Conservation (phyloP, 2,797 vertebrate species). For the Setipinna tenuifilis region DNA sequence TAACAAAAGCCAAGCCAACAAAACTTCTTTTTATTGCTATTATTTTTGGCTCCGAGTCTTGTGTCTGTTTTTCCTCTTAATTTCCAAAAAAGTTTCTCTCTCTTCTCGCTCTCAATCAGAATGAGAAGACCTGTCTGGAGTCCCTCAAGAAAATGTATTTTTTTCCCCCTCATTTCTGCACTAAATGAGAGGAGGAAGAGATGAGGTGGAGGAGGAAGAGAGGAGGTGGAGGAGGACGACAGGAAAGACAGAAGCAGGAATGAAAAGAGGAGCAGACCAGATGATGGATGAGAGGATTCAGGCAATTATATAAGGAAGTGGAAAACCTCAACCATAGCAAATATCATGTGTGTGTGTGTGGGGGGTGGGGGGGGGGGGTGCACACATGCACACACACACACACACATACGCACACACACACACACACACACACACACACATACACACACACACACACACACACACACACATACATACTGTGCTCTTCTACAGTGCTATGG, state of each 20-base stretch:
- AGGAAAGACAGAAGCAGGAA: background rate
- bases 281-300: conserved; percentile 61
- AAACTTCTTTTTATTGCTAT: conserved; percentile 22
- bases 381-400: background rate
- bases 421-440: background rate
- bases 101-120: background rate
- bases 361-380: no score
- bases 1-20: background rate
- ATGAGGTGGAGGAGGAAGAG: conserved; percentile 20
- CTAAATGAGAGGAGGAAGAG: conserved; percentile 39
- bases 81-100: background rate
- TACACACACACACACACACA: background rate
- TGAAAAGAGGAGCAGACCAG: conserved; percentile 8
- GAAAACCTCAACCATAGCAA: background rate
- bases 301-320: conserved; percentile 60
- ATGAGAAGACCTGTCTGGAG: background rate
- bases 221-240: conserved; percentile 42
- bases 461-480: no score
- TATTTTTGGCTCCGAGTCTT: conserved; percentile 1
- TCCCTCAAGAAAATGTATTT: background rate
- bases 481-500: background rate
- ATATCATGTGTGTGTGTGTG: background rate
- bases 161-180: conserved; percentile 31
- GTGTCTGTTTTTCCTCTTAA: background rate
- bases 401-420: background rate